phyloP scores from a whole-genome alignment of 2,888 invertebrate species.

The Listrodromus nycthemerus region DNA sequence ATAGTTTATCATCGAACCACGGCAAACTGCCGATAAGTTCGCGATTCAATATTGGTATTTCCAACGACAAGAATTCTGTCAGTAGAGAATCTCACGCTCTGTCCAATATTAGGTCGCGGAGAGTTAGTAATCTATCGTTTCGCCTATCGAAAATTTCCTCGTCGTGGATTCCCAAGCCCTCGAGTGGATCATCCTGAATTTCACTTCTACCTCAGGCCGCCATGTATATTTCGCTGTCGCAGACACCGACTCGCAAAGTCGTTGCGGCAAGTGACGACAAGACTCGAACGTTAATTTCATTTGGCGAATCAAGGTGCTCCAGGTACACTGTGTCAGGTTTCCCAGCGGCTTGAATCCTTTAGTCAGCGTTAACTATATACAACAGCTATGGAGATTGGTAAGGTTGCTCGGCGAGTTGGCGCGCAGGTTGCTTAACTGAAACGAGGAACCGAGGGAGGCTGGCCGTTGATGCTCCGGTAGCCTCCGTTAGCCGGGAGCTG shows the following conservation, averaged over 20 bases:
- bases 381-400: conserved; percentile 15
- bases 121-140: conserved; percentile 44
- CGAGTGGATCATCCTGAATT: conserved; percentile 55
- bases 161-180: conserved; percentile 6
- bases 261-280: conserved; percentile 50
- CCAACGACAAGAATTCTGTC: conserved; percentile 7
- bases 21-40: neutral
- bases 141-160: conserved; percentile 15
- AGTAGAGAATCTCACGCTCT: neutral
- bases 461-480: conserved; percentile 5
- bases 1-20: neutral
- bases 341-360: conserved; percentile 43
- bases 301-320: conserved; percentile 61
- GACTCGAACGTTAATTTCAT: conserved; percentile 59
- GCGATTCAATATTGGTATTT: neutral
- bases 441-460: conserved; percentile 32
- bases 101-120: conserved; percentile 37
- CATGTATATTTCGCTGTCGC: neutral
- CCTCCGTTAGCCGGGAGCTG: conserved; percentile 53
- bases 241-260: conserved; percentile 33
- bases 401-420: conserved; percentile 45
- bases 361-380: conserved; percentile 36
- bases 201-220: neutral
- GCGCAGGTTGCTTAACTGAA: conserved; percentile 47
- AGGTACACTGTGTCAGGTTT: conserved; percentile 60